Conservation (phyloP, 2,797 vertebrate species). For the Mus caroli region DNA sequence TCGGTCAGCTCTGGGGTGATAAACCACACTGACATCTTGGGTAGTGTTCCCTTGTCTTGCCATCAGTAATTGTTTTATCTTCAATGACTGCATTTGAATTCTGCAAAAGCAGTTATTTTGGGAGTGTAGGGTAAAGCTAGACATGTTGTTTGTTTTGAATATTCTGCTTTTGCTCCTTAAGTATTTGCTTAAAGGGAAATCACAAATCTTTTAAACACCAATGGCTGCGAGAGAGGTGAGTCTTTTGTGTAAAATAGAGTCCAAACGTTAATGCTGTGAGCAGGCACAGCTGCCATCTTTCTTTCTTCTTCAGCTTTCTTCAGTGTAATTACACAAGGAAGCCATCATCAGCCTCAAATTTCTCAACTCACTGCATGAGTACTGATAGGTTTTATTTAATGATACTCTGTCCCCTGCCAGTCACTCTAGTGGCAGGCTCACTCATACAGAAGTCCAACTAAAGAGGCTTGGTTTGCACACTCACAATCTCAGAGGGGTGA, state of each 20-base stretch:
- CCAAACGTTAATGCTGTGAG: not conserved
- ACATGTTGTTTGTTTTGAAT: slow-evolving; percentile 59
- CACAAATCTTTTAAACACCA: not conserved
- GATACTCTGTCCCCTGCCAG: no score
- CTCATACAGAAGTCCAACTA: not conserved
- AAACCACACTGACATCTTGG: slow-evolving; percentile 33
- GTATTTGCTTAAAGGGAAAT: slow-evolving; percentile 52
- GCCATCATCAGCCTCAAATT: not conserved
- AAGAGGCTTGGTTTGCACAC: not conserved
- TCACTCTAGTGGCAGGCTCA: not conserved
- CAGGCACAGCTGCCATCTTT: not conserved
- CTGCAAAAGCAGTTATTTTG: slow-evolving; percentile 44
- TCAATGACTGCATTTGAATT: slow-evolving; percentile 54
- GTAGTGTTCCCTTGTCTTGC: slow-evolving; percentile 14
- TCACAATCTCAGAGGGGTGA: not conserved
- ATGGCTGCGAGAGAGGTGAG: not conserved
- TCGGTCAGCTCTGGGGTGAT: not conserved
- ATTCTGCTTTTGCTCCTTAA: slow-evolving; percentile 1
- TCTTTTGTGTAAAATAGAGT: slow-evolving; percentile 33
- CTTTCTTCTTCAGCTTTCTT: not conserved
- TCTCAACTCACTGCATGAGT: not conserved
- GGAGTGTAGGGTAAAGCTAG: slow-evolving; percentile 46
- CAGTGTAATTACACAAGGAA: not conserved
- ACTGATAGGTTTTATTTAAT: not conserved
- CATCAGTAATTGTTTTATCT: slow-evolving; percentile 57